A percentile compares a stretch with the other conserved stretches of the same genome.
Conservation (phyloP, 2,797 vertebrate genomes). For the Ibycter americanus region DNA sequence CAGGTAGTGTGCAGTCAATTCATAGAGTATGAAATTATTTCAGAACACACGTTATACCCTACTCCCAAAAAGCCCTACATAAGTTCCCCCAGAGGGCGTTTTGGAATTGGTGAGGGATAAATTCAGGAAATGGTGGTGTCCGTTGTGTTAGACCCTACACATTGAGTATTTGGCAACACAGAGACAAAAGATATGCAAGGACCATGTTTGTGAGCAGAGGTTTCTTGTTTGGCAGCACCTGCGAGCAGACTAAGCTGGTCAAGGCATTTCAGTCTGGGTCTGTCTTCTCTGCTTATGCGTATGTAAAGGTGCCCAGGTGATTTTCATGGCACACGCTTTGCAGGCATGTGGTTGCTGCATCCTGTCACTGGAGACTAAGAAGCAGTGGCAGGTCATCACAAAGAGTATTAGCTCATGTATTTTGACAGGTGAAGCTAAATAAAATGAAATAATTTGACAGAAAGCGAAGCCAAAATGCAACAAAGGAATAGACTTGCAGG, state of each 20-base stretch:
- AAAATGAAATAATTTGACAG: constrained; percentile 48
- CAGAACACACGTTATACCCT: background rate
- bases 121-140: background rate
- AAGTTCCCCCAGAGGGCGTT: background rate
- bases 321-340: constrained; percentile 25
- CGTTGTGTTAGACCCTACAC: background rate
- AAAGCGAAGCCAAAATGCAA: constrained; percentile 43
- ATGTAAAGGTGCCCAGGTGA: constrained; percentile 5
- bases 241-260: background rate
- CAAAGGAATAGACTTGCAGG: background rate
- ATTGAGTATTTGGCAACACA: background rate
- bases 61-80: rapidly evolving
- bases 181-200: background rate
- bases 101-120: background rate
- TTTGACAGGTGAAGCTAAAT: constrained; percentile 60
- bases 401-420: constrained; percentile 52
- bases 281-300: background rate
- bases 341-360: constrained; percentile 8
- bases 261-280: background rate
- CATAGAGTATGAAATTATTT: background rate
- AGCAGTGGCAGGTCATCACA: constrained; percentile 45
- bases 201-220: background rate
- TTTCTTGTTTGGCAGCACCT: background rate
- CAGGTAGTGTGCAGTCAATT: background rate
- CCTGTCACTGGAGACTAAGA: constrained; percentile 12